Conservation (phyloP, 2,888 invertebrate genomes). For the Busseola fusca region DNA sequence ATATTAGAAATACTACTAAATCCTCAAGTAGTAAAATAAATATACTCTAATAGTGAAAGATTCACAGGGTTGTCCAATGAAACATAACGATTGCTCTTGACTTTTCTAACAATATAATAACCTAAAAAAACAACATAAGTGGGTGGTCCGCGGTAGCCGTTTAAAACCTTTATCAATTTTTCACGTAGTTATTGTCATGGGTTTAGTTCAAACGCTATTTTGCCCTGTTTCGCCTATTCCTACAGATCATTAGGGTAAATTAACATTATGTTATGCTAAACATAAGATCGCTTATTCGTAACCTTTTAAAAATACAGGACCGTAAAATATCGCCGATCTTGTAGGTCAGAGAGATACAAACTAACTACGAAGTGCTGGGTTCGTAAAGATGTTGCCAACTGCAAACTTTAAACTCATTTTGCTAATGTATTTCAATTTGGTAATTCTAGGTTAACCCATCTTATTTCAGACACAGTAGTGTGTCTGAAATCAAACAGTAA, state of each 20-base stretch:
- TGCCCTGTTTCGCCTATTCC: background rate
- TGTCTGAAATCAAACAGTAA: background rate
- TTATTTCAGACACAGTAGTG: background rate
- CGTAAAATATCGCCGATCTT: conserved; percentile 48
- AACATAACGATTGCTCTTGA: background rate
- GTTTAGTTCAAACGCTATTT: background rate
- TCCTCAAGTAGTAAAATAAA: background rate
- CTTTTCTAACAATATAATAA: background rate
- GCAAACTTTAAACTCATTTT: conserved; percentile 45
- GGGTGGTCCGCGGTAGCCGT: background rate
- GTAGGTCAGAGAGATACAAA: conserved; percentile 38
- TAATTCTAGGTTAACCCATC: background rate
- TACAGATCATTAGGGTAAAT: conserved; percentile 12
- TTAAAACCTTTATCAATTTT: background rate
- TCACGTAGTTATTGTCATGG: background rate
- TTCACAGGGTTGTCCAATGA: background rate
- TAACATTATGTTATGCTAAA: conserved; percentile 1
- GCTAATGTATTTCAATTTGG: conserved; percentile 43
- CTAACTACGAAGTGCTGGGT: conserved; percentile 44
- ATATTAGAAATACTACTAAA: background rate
- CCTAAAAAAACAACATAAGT: background rate
- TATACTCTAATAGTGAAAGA: background rate
- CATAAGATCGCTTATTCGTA: conserved; percentile 13
- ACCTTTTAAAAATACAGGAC: conserved; percentile 19
- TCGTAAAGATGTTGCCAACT: conserved; percentile 41